These are phyloP conservation scores for Heliconius melpomene DNA, from an alignment of 1,140 invertebrate species.

Conservation along the genomic window DNA sequence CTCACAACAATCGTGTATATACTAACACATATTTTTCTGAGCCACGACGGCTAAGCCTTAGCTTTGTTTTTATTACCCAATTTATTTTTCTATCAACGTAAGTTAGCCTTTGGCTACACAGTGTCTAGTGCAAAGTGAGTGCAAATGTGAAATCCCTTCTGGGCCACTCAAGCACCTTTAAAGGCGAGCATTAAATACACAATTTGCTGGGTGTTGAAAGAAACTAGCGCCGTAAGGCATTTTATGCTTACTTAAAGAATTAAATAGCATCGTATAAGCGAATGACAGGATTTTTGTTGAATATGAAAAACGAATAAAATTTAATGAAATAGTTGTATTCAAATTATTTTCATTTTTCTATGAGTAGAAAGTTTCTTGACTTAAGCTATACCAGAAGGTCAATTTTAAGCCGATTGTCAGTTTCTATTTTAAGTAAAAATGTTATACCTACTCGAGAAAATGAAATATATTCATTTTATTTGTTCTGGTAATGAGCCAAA, in stretches of 20 bases:
- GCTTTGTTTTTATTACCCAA: background rate
- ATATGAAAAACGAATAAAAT: background rate
- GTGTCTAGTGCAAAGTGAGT: slow-evolving; percentile 33
- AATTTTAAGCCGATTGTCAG: too few species aligned
- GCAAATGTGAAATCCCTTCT: background rate
- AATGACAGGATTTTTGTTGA: background rate
- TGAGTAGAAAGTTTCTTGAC: too few species aligned
- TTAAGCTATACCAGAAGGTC: too few species aligned
- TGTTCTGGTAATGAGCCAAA: too few species aligned
- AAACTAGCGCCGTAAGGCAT: slow-evolving; percentile 63
- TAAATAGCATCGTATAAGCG: background rate
- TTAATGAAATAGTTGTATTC: too few species aligned
- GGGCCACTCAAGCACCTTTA: background rate
- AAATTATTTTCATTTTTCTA: too few species aligned
- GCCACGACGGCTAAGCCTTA: background rate
- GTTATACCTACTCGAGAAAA: too few species aligned
- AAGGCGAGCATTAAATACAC: slow-evolving; percentile 64
- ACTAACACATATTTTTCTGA: too few species aligned
- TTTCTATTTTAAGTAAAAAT: too few species aligned
- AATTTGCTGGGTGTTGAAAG: slow-evolving; percentile 73
- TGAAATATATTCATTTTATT: too few species aligned
- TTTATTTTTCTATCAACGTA: slow-evolving; percentile 2
- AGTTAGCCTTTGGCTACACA: slow-evolving; percentile 63
- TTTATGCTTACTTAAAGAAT: slow-evolving; percentile 21
- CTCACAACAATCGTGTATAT: too few species aligned